Percentiles rank a stretch among this genome's conserved stretches.
Conservation (phyloP, 1,140 invertebrate species). For the Yoshiicerus persimilis region DNA sequence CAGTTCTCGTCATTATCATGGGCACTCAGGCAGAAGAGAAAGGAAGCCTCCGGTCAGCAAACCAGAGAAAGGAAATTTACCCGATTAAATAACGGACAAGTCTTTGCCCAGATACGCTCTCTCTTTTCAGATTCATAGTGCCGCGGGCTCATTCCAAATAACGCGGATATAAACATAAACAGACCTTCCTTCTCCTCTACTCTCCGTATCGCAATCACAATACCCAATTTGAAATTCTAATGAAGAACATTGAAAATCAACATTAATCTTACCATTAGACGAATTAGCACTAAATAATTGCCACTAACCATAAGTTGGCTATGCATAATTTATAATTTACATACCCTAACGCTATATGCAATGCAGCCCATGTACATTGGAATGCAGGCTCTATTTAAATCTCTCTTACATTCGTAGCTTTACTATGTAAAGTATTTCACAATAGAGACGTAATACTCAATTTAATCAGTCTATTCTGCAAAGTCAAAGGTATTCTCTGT, state of each 20-base stretch:
- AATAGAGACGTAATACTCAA: neutral
- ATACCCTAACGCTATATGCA: too few species aligned
- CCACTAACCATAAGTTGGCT: too few species aligned
- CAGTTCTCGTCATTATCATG: neutral
- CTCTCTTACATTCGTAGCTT: too few species aligned
- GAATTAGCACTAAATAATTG: neutral
- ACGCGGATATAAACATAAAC: neutral
- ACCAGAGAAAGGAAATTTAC: neutral
- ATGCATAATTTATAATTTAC: too few species aligned
- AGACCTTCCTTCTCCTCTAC: neutral
- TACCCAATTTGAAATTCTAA: neutral
- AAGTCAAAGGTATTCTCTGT: neutral
- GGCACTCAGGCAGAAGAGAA: slow-evolving; percentile 2
- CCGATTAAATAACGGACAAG: neutral
- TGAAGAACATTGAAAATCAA: neutral
- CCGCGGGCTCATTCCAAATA: neutral
- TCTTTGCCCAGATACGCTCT: neutral
- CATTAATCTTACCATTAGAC: neutral
- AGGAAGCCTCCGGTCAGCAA: slow-evolving; percentile 14
- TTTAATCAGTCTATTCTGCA: neutral
- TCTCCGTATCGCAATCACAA: neutral
- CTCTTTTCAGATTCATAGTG: neutral
- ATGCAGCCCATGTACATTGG: too few species aligned
- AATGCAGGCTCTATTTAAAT: too few species aligned
- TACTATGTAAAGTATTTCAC: too few species aligned